Conservation (phyloP, 2,113 vertebrate species). For the Pteropus alecto region DNA sequence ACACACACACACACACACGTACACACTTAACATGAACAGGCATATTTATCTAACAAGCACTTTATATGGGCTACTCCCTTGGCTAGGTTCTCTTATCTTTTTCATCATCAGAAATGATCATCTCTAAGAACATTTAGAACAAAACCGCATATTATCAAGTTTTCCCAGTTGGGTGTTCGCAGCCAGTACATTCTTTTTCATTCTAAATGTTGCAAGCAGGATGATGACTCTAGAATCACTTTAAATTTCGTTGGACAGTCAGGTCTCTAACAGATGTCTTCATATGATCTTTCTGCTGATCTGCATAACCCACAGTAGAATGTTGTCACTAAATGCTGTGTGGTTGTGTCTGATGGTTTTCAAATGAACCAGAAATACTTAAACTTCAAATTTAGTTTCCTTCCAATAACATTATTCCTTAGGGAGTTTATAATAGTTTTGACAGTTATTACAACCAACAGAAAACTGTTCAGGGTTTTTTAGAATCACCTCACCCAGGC, state of each 20-base stretch:
- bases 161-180: background rate
- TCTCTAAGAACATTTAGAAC: background rate
- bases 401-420: background rate
- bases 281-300: background rate
- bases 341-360: background rate
- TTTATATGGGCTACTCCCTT: background rate
- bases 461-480: background rate
- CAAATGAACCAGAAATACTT: background rate
- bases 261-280: background rate
- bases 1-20: accelerated
- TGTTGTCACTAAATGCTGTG: background rate
- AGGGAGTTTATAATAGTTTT: background rate
- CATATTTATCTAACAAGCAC: background rate
- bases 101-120: background rate
- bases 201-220: background rate
- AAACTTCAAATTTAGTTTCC: background rate
- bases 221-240: background rate
- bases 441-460: background rate
- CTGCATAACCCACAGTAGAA: background rate
- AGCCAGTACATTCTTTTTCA: background rate
- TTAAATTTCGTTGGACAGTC: background rate
- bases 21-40: background rate
- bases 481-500: background rate
- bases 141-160: background rate
- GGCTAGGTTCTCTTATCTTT: background rate